Percentiles rank a stretch among this genome's conserved stretches.
Evolutionary conservation across 2,888 invertebrate species (phyloP).

Genomic region (Mesorhabditis belari): DNA sequence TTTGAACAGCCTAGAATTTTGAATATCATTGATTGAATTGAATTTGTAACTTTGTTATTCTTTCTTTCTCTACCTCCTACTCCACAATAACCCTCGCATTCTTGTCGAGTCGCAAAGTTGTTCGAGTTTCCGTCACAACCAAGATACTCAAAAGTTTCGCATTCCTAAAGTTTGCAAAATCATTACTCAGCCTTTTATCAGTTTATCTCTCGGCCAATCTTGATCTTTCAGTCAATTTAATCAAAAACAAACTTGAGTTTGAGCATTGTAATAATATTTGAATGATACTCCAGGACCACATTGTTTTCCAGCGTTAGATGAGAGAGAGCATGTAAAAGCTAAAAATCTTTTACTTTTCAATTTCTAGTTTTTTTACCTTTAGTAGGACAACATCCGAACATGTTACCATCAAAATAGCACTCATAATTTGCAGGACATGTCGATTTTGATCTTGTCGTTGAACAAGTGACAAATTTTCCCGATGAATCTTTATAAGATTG

Average conservation of each 20-base stretch:
- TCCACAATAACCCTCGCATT: conserved; percentile 42
- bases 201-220: too few species aligned
- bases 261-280: conserved; percentile 37
- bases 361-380: conserved; percentile 11
- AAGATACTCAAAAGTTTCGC: conserved; percentile 36
- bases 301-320: conserved; percentile 29
- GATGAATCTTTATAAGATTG: conserved; percentile 36
- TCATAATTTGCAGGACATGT: conserved; percentile 40
- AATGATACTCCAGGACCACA: conserved; percentile 40
- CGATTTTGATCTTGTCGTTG: conserved; percentile 21
- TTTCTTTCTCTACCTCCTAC: conserved; percentile 26
- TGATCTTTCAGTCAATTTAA: too few species aligned
- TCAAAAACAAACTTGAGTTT: conserved; percentile 16
- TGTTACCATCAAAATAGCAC: conserved; percentile 34
- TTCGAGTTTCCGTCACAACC: conserved; percentile 47
- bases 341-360: background rate
- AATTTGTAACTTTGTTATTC: too few species aligned
- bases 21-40: too few species aligned
- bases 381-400: conserved; percentile 41
- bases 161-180: conserved; percentile 12
- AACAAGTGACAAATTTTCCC: conserved; percentile 34
- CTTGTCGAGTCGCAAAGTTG: conserved; percentile 32
- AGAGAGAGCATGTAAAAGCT: conserved; percentile 38
- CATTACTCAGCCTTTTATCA: background rate
- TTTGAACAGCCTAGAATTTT: conserved; percentile 27